Evolutionary conservation across 2,113 vertebrate species (phyloP), one percentile per base, ranked within the genome.

Genomic region (Seriola dumerili): DNA sequence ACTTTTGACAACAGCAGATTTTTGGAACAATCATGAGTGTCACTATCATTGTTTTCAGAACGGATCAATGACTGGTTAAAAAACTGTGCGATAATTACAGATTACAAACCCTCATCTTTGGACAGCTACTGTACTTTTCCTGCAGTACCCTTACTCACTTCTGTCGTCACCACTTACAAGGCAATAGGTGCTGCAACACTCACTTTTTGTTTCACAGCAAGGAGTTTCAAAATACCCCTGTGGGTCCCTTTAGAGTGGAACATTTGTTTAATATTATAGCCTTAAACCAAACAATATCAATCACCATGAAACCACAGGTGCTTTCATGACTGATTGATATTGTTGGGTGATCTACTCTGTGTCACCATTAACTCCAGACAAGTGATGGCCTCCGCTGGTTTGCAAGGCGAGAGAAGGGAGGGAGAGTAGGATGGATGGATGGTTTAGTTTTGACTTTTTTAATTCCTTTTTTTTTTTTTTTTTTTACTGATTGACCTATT

Each of bases 201-300:
- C 4, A 4, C 52, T 52, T 75, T 84, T 76, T 78, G 46, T 85
- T 54, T 75, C 69, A 69, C 76, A 76, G 72, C 40, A 32, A 83
- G 76, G 63, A 73, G 68, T 80, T 84, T 83, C 23, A 73, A 80
- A 72, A 68, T 68, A 32, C 55, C 68, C 76, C 25, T 4, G 4
- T 71, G 59, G 72, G 57, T 29, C 78, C 69, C 82, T 90, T 88
- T 84, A 85, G 76, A 88, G 89, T 86, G 91, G 85, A 64, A 70
- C 91, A 92, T 93, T 94, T 89, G 78, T 93, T 93, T 93, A 90
- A 93, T 92, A 91, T 89, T 80, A 88, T 73, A 92, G 90, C 91
- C 86, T 93, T 84, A 91, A 93, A 92, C 86, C 87, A 79, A 93
- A 91, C 90, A 92, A 88, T 93, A 91, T 92, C 88, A 94, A 89